Evolutionary conservation across 2,888 invertebrate species (phyloP), one percentile per base, ranked within the genome.

Genomic region (Acronicta aceris): DNA sequence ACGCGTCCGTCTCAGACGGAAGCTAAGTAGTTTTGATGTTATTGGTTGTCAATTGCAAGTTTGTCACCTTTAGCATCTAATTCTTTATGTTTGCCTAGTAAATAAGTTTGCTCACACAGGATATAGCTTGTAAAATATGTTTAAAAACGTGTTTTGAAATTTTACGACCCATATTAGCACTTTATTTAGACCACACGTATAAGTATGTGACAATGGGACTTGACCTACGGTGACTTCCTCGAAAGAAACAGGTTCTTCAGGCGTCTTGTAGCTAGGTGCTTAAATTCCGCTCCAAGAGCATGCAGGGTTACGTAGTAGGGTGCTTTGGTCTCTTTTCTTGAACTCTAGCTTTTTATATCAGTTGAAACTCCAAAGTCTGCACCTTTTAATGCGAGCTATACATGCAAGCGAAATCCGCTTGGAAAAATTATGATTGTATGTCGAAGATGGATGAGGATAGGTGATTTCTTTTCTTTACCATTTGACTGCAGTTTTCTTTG

Each of bases 11-110:
- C 12, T 12, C 33, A 13, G 38, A 6, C n/a, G 38, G n/a, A n/a
- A 38, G n/a, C 38, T n/a, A n/a, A n/a, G n/a, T n/a, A n/a, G n/a
- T 38, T n/a, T 38, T 7, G n/a, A n/a, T 38, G n/a, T 38, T 38
- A 38, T 38, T 38, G 38, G 38, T 38, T n/a, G 38, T 38, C 38
- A 38, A 38, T 38, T 38, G 38, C 38, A 38, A 38, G 38, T 38
- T 38, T 38, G n/a, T 38, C 38, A 38, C 38, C 38, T 38, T n/a
- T 13, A 38, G 6, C n/a, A 38, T 38, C 38, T 38, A 38, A 38
- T 38, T 38, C n/a, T 38, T 38, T 7, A 38, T 38, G 38, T 38
- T 38, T 38, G n/a, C 6, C 38, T 6, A 38, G 38, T 38, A 38
- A 38, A 38, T 38, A 36, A 36, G 38, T n/a, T 38, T n/a, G 6